Percentiles rank a stretch among this genome's conserved stretches.
Conservation (phyloP, 1,140 invertebrate genomes). For the Tetranychus cinnabarinus region DNA sequence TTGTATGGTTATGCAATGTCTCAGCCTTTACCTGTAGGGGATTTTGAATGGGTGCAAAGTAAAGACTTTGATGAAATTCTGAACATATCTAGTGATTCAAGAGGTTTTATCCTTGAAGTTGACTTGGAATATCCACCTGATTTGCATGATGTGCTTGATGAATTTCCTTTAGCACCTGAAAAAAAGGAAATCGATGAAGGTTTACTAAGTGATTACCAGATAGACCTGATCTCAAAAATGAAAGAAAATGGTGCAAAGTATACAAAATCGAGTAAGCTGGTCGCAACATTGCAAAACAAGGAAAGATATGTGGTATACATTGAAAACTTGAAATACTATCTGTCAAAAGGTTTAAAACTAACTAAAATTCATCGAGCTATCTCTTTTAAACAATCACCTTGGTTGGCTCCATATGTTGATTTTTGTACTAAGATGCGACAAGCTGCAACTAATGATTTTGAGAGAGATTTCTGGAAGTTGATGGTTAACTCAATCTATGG, state of each 20-base stretch:
- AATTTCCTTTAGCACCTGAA: constrained; percentile 21
- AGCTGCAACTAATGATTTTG: constrained; percentile 15
- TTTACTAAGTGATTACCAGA: not conserved
- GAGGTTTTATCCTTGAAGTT: constrained; percentile 12
- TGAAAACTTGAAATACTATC: constrained; percentile 24
- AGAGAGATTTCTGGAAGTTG: constrained; percentile 19
- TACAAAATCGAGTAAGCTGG: not conserved
- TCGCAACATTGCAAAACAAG: constrained; percentile 1
- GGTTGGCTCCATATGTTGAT: constrained; percentile 23
- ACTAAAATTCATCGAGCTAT: constrained; percentile 25
- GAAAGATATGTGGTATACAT: constrained; percentile 27
- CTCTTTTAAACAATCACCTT: constrained; percentile 24
- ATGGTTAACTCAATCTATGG: constrained; percentile 26
- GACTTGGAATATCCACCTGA: constrained; percentile 7
- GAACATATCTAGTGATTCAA: not conserved
- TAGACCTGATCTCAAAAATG: not conserved
- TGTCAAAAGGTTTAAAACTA: constrained; percentile 12
- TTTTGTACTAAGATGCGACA: constrained; percentile 19
- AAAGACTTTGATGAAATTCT: not conserved
- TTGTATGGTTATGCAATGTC: too few relatives aligned
- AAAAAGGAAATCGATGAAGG: not conserved
- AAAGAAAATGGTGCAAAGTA: not conserved
- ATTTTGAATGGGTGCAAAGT: too few relatives aligned
- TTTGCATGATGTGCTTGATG: constrained; percentile 17
- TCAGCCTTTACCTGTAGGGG: too few relatives aligned